phyloP scores from a whole-genome alignment of 2,797 vertebrate genomes.

The Xenops minutus region DNA sequence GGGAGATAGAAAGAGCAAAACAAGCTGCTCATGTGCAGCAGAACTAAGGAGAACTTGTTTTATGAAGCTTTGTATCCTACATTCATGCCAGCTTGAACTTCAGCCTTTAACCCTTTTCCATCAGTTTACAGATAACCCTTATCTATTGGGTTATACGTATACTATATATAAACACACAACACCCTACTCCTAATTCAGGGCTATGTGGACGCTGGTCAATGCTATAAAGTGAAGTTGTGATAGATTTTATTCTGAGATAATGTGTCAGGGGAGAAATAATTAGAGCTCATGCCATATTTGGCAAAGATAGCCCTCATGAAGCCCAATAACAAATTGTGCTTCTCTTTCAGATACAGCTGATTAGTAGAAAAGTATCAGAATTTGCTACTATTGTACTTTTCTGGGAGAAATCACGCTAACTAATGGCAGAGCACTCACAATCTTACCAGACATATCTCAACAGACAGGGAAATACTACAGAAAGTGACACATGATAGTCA shows the following conservation, averaged over 20 bases:
- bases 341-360: neutral
- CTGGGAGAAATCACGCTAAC: neutral
- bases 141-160: neutral
- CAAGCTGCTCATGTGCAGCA: neutral
- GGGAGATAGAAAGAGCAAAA: neutral
- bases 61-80: neutral
- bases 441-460: neutral
- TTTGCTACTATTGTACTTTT: neutral
- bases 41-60: neutral
- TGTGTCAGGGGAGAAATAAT: neutral
- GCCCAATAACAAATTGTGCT: neutral
- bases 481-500: neutral
- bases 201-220: neutral
- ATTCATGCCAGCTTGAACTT: neutral
- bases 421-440: neutral
- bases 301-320: neutral
- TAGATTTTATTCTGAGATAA: neutral
- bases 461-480: neutral
- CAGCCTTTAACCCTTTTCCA: neutral
- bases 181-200: neutral
- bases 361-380: neutral
- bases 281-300: neutral
- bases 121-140: neutral
- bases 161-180: neutral
- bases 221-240: neutral